Percentiles rank a stretch among this genome's conserved stretches.
phyloP scores from a whole-genome alignment of 1,140 invertebrate genomes.

The Potamilus streckersoni region DNA sequence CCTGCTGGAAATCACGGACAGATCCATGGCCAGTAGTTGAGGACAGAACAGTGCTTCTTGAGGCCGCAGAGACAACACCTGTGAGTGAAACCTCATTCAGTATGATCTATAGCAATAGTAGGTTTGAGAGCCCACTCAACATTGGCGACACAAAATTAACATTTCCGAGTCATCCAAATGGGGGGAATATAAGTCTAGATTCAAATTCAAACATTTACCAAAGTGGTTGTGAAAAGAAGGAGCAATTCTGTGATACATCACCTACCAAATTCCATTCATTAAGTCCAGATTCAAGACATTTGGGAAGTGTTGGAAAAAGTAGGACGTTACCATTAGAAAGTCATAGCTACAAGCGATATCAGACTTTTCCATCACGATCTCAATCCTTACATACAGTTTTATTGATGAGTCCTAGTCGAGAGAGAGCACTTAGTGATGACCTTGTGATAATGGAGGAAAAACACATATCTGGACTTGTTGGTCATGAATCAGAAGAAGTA shows the following conservation, averaged over 20 bases:
- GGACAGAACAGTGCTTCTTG: constrained; percentile 69
- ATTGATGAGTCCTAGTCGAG: too few relatives aligned
- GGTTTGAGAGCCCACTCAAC: constrained; percentile 22
- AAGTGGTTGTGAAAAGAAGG: too few relatives aligned
- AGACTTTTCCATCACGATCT: constrained; percentile 18
- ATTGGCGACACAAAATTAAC: constrained; percentile 3
- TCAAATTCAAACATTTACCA: too few relatives aligned
- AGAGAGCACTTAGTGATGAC: too few relatives aligned
- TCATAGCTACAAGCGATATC: neutral
- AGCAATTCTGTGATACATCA: too few relatives aligned
- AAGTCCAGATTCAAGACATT: too few relatives aligned
- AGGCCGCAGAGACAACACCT: constrained; percentile 26
- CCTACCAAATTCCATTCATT: too few relatives aligned
- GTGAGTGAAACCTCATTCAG: constrained; percentile 31
- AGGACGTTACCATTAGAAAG: constrained; percentile 11
- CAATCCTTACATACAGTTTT: constrained; percentile 6
- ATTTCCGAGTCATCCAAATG: too few relatives aligned
- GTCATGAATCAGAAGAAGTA: too few relatives aligned
- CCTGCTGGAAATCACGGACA: constrained; percentile 78
- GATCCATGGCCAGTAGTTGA: constrained; percentile 86
- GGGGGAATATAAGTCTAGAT: too few relatives aligned
- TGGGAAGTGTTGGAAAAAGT: neutral
- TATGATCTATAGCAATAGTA: constrained; percentile 10
- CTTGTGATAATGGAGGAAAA: too few relatives aligned
- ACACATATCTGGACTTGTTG: too few relatives aligned